Base-by-base conservation (phyloP, 2,888 invertebrate species). In the Torymus aiolomorphi region DNA sequence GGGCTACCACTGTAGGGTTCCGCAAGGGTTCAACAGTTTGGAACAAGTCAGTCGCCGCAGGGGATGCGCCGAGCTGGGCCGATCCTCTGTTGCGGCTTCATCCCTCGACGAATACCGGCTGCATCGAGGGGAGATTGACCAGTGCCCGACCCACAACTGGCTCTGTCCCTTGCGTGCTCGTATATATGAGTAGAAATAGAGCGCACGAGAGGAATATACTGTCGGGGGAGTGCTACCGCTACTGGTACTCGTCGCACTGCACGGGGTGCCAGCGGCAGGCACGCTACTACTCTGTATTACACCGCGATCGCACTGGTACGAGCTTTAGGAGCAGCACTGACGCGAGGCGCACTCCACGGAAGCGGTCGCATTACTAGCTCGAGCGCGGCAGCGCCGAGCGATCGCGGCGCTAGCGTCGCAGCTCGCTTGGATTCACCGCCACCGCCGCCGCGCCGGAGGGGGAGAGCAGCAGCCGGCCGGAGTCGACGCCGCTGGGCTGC, bases 341-440 rank as follows among this genome's bases (percentile, higher is more conserved):
- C 76, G 80, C 85, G 80, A 85, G 42, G 84, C 84, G 79, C 84
- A 85, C 88, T 86, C 85, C 78, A 84, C 87, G 87, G 83, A 85
- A 85, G 88, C 89, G 87, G 85, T 88, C 89, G 88, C 88, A 87
- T 88, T 87, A 89, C 90, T 88, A 88, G 88, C 86, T 80, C 85
- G 85, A 86, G 85, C 85, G 86, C 85, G 77, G 81, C 86, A 84
- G 86, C 85, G 88, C 86, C 88, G 88, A 86, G 88, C 49, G 5
- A 52, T 62, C 20, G 52, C 49, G 65, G 80, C 78, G 78, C 78
- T 74, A 51, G 24, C 14, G 51, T 73, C 78, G 78, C 11, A 67
- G 74, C 31, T 72, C 80, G 80, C 67, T 74, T 51, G 74, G 83
- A 75, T 75, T 51, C 59, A 20, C 63, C 54, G 73, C 56, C 54